phyloP scores from a whole-genome alignment of 2,888 invertebrate genomes.

The Opisthograptis luteolata region DNA sequence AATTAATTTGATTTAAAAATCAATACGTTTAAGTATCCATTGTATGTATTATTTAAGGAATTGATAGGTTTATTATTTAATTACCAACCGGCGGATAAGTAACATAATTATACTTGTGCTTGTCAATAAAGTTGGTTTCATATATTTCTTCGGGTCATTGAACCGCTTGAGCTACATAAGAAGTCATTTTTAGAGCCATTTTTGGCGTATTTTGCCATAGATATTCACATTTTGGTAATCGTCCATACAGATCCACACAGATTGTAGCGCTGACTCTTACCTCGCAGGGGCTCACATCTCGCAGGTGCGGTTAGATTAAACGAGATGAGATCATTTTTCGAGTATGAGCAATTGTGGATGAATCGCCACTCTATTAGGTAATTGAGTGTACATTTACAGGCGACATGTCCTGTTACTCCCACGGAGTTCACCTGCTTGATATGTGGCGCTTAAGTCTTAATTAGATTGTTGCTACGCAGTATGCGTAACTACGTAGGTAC shows the following conservation, averaged over 20 bases:
- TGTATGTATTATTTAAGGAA: no score
- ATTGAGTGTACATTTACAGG: slow-evolving; percentile 52
- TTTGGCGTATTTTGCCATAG: no score
- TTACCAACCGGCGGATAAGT: no score
- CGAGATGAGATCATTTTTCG: slow-evolving; percentile 66
- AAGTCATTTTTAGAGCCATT: no score
- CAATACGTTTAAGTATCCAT: no score
- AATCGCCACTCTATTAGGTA: slow-evolving; percentile 63
- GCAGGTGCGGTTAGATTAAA: slow-evolving; percentile 51
- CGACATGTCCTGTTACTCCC: slow-evolving; percentile 45
- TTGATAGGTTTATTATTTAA: no score
- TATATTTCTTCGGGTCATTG: no score
- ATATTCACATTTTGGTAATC: no score
- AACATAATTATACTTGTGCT: no score
- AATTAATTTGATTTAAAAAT: no score
- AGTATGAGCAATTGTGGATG: slow-evolving; percentile 56
- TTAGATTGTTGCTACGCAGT: neutral
- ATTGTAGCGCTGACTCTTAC: neutral
- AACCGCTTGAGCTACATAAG: no score
- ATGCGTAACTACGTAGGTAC: neutral
- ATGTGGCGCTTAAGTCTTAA: neutral
- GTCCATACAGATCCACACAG: neutral
- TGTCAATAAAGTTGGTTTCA: no score
- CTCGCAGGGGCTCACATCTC: slow-evolving; percentile 7
- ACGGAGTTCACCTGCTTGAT: slow-evolving; percentile 20